Conservation (phyloP, 2,113 vertebrate genomes). For the Vulpes ferrilata region DNA sequence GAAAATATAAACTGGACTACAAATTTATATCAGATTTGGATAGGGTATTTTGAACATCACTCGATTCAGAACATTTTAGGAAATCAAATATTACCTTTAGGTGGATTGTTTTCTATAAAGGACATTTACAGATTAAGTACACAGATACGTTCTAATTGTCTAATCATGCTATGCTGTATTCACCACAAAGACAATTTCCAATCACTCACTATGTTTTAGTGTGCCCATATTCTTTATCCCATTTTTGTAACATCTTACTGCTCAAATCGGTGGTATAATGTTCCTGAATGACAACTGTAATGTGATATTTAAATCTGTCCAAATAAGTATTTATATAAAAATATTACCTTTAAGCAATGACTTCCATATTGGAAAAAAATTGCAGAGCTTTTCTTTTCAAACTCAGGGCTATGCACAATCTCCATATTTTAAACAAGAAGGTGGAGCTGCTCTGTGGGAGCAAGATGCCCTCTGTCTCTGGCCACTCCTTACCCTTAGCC, state of each 20-base stretch:
- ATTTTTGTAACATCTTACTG: not conserved
- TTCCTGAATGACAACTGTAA: conserved; percentile 45
- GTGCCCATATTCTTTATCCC: not conserved
- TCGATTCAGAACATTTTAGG: not conserved
- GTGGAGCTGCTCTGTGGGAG: not conserved
- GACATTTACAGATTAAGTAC: not conserved
- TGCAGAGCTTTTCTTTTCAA: not conserved
- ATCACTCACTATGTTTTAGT: not conserved
- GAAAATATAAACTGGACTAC: not conserved
- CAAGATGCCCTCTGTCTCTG: not conserved
- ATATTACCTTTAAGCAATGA: not conserved
- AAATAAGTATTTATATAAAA: conserved; percentile 55
- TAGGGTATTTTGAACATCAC: not conserved
- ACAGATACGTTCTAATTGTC: not conserved
- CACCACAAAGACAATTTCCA: not conserved
- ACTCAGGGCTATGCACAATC: not conserved
- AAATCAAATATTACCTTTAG: conserved; percentile 1
- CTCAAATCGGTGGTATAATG: not conserved
- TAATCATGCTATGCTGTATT: not conserved
- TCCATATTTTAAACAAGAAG: not conserved
- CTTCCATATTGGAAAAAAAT: not conserved
- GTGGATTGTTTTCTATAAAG: not conserved
- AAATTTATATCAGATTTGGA: not conserved
- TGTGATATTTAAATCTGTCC: conserved; percentile 22
- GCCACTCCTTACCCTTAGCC: too few species aligned